Evolutionary conservation across 1,140 invertebrate species (phyloP).

Genomic region (Danaus melanippus): DNA sequence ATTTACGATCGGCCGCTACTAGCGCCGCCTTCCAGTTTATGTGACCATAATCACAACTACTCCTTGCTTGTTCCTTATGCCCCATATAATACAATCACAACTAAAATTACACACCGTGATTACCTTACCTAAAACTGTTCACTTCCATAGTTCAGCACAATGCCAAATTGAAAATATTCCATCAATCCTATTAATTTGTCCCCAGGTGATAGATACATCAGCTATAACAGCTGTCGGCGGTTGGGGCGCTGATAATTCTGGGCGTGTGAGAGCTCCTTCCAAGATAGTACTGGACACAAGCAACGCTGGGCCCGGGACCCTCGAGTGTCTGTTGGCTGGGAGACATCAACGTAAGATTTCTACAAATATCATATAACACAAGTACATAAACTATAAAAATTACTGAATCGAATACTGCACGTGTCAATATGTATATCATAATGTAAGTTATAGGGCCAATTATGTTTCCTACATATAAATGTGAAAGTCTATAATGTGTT

Average conservation of each 20-base stretch:
- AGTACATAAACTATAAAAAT: too few species aligned
- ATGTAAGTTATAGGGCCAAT: neutral
- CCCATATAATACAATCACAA: too few species aligned
- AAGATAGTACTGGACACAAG: constrained; percentile 83
- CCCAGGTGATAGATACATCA: constrained; percentile 66
- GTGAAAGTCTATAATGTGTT: too few species aligned
- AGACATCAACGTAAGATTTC: constrained; percentile 72
- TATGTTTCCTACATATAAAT: neutral
- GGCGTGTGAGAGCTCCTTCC: constrained; percentile 82
- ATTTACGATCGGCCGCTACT: too few species aligned
- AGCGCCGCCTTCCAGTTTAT: too few species aligned
- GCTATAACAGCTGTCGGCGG: constrained; percentile 80
- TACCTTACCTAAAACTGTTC: too few species aligned
- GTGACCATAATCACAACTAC: too few species aligned
- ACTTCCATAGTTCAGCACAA: too few species aligned
- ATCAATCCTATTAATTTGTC: constrained; percentile 1
- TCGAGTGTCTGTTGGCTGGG: constrained; percentile 77
- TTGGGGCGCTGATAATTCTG: constrained; percentile 85
- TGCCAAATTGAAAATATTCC: too few species aligned
- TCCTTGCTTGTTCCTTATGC: too few species aligned
- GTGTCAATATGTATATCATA: neutral
- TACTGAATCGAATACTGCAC: neutral
- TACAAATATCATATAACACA: too few species aligned
- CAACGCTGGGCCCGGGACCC: constrained; percentile 82
- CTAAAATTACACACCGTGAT: too few species aligned